Percentiles rank a stretch among this genome's conserved stretches.
Evolutionary conservation across 2,888 invertebrate species (phyloP).

Genomic region (Nephrotoma appendiculata): DNA sequence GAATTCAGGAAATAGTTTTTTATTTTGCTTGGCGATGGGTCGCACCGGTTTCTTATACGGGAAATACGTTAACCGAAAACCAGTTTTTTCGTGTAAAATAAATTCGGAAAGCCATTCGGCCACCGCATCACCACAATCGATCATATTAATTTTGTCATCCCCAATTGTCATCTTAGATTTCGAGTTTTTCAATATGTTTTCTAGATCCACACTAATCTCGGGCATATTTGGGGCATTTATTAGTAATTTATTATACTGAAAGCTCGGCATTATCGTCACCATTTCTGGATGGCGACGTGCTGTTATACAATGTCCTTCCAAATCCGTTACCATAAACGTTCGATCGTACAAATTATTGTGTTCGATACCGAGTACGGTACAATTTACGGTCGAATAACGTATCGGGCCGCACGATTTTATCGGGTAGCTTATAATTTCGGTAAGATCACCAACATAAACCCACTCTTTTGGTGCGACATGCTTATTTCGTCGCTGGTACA

Average conservation of each 20-base stretch:
- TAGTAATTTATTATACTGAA: constrained; percentile 36
- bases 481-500: neutral
- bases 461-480: constrained; percentile 22
- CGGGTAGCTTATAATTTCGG: constrained; percentile 39
- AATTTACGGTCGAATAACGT: constrained; percentile 34
- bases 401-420: constrained; percentile 44
- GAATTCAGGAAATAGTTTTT: neutral
- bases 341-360: constrained; percentile 42
- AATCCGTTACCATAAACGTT: constrained; percentile 41
- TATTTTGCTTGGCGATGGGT: constrained; percentile 22
- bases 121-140: constrained; percentile 57
- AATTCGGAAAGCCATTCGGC: constrained; percentile 53
- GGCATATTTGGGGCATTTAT: constrained; percentile 40
- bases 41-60: constrained; percentile 29
- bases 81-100: constrained; percentile 34
- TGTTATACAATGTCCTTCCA: constrained; percentile 40
- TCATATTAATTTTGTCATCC: constrained; percentile 40
- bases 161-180: constrained; percentile 37
- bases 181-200: constrained; percentile 21
- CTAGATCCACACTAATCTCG: constrained; percentile 36
- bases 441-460: constrained; percentile 42
- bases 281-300: constrained; percentile 40
- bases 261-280: constrained; percentile 36
- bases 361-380: constrained; percentile 38
- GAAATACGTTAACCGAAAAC: constrained; percentile 42